Conservation (phyloP, 1,140 invertebrate species). For the Leptonema lineaticorne region DNA sequence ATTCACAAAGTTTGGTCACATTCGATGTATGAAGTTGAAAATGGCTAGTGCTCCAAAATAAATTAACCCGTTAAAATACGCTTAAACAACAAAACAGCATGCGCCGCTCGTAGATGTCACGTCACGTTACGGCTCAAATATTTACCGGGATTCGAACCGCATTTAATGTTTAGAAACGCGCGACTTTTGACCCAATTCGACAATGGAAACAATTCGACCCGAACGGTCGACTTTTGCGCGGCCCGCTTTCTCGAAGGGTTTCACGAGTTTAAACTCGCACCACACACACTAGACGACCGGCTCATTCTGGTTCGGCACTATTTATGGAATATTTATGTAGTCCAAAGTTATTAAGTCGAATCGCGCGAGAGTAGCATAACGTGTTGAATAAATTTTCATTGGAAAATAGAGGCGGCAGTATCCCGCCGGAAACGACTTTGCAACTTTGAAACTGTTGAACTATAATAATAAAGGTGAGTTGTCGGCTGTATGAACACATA, state of each 20-base stretch:
- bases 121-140: conserved; percentile 12
- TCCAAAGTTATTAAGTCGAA: conserved; percentile 38
- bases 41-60: too few species aligned
- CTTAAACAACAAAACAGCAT: neutral
- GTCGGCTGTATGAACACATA: neutral
- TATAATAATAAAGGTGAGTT: conserved; percentile 10
- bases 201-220: conserved; percentile 20
- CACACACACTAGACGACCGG: neutral
- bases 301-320: conserved; percentile 16
- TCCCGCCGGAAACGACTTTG: conserved; percentile 28
- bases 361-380: conserved; percentile 38
- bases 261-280: neutral
- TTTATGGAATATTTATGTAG: conserved; percentile 38
- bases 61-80: too few species aligned
- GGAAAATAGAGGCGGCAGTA: conserved; percentile 22
- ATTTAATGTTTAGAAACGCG: conserved; percentile 17
- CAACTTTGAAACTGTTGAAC: conserved; percentile 35
- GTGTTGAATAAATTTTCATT: conserved; percentile 40
- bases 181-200: conserved; percentile 34
- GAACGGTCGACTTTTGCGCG: conserved; percentile 1
- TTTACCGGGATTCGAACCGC: conserved; percentile 23
- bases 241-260: neutral
- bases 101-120: neutral
- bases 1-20: too few species aligned
- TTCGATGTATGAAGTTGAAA: too few species aligned